Base-by-base conservation (phyloP, 2,888 invertebrate genomes). In the Heteropelma amictum region DNA sequence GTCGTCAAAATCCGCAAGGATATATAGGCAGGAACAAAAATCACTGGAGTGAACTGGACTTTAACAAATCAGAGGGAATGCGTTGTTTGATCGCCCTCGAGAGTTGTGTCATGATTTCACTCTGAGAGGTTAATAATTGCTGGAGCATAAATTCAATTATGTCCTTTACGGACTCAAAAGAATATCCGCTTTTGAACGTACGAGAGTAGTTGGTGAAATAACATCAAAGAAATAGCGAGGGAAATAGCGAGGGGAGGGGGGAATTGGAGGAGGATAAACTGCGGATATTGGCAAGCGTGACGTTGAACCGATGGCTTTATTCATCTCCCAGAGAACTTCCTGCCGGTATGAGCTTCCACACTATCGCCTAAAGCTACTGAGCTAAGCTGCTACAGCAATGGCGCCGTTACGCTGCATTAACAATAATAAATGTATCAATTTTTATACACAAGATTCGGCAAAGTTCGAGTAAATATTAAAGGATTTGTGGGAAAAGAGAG, bases 201-300 rank as follows among this genome's bases (percentile, higher is more conserved):
- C n/a, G n/a, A n/a, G n/a, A n/a, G n/a, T n/a, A n/a, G n/a, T n/a
- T n/a, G n/a, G 10, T 10, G 10, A 10, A 1, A 14, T 23, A 26
- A 12, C 21, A 7, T 23, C 3, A 49, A 7, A 51, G 30, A 30
- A 12, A 30, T 14, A 30, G 14, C 28, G 33, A 30, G 17, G 30
- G 12, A 38, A 45, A 63, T 35, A 40, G 42, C 38, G 26, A 40
- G 28, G 26, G 12, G 28, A 28, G 51, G 38, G 5, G 38, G 5
- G 12, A 38, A 38, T 14, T 12, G 33, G 12, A 21, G 58, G 17
- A 28, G 30, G 19, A 45, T 14, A 33, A 49, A 26, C 35, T 4
- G 7, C 54, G 65, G 65, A 65, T 65, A 65, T 65, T 65, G 63
- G 38, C 19, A 35, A 21, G 38, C 56, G 33, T 63, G 70, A 70